Percentiles rank a stretch among this genome's conserved stretches.
Evolutionary conservation across 2,797 vertebrate genomes (phyloP).

Genomic region (Pagetopsis macropterus): DNA sequence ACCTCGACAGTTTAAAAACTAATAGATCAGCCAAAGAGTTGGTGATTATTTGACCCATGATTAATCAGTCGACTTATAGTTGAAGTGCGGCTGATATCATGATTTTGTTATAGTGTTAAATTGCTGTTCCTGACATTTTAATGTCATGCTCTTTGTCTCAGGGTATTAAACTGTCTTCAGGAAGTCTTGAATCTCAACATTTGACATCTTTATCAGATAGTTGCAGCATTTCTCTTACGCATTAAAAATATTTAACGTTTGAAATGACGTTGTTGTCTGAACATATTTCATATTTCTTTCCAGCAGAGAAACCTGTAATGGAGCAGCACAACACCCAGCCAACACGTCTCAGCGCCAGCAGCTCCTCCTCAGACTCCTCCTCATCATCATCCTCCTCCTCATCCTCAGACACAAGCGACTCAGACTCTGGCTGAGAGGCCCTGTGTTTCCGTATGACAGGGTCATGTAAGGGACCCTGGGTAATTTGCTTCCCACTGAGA

Average conservation of each 20-base stretch:
- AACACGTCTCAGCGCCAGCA: constrained; percentile 92
- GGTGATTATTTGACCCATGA: too few relatives aligned
- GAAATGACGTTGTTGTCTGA: not conserved
- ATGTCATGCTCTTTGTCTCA: too few relatives aligned
- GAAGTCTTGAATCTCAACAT: too few relatives aligned
- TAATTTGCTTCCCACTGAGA: constrained; percentile 16
- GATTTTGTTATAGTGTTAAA: too few relatives aligned
- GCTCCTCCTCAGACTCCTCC: constrained; percentile 92
- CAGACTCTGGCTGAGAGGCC: constrained; percentile 85
- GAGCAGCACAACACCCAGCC: constrained; percentile 78
- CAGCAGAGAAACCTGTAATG: constrained; percentile 87
- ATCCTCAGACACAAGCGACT: constrained; percentile 94
- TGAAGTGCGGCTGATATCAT: too few relatives aligned
- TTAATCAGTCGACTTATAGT: too few relatives aligned
- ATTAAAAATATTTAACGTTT: not conserved
- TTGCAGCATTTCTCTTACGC: not conserved
- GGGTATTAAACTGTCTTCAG: too few relatives aligned
- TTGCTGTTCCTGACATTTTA: too few relatives aligned
- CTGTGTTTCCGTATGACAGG: not conserved
- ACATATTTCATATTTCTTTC: accelerated
- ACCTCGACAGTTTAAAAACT: too few relatives aligned
- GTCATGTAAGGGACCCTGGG: not conserved
- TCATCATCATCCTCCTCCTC: constrained; percentile 91
- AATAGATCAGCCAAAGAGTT: too few relatives aligned
- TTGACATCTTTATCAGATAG: too few relatives aligned